Evolutionary conservation across 2,888 invertebrate species (phyloP).

Genomic region (Agrotis segetum): DNA sequence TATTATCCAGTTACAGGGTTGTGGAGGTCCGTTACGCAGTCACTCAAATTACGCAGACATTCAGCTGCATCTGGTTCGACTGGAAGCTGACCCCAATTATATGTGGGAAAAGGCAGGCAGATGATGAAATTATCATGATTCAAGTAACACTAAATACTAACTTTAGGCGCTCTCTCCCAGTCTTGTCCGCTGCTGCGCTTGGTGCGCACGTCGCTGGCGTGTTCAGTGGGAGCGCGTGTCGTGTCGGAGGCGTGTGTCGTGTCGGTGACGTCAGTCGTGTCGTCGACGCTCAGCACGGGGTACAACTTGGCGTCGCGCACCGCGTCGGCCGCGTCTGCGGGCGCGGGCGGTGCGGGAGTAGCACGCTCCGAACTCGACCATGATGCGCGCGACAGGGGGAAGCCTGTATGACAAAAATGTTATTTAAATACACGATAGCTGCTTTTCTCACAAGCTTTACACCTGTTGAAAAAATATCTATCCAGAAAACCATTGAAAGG

Average conservation of each 20-base stretch:
- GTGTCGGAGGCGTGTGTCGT: conserved; percentile 54
- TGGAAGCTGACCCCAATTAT: too few relatives aligned
- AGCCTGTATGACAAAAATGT: conserved; percentile 24
- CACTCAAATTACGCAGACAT: too few relatives aligned
- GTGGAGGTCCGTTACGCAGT: too few relatives aligned
- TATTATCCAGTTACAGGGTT: too few relatives aligned
- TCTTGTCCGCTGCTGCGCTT: conserved; percentile 82
- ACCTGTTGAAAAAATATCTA: too few relatives aligned
- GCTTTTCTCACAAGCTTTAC: neutral
- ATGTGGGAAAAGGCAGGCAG: too few relatives aligned
- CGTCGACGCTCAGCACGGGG: conserved; percentile 68
- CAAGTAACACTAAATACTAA: conserved; percentile 53
- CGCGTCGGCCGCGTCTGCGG: conserved; percentile 61
- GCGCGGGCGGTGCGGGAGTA: conserved; percentile 12
- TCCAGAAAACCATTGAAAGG: neutral
- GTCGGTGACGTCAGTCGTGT: conserved; percentile 63
- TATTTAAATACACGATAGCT: neutral
- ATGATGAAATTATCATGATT: too few relatives aligned
- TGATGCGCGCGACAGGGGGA: conserved; percentile 41
- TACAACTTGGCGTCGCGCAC: conserved; percentile 36
- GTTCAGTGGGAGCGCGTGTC: conserved; percentile 59
- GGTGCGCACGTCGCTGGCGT: conserved; percentile 72
- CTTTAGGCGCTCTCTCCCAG: conserved; percentile 80
- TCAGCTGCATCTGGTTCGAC: too few relatives aligned
- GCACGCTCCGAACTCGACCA: conserved; percentile 54